phyloP scores from a whole-genome alignment of 2,888 invertebrate genomes.

The Chydorus sphaericus region DNA sequence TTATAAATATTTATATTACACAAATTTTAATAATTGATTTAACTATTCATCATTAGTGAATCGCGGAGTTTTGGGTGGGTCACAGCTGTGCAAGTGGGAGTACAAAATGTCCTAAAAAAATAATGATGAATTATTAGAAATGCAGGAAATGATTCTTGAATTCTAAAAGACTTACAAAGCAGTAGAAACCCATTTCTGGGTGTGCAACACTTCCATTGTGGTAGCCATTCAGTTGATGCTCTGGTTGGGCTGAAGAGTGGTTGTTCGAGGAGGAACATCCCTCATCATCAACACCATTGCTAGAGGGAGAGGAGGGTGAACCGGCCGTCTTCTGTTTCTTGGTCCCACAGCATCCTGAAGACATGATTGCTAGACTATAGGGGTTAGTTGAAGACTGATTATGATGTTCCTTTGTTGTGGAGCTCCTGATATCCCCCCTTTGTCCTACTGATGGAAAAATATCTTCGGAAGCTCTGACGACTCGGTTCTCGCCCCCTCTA shows the following conservation, averaged over 20 bases:
- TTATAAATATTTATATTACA: neutral
- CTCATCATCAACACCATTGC: constrained; percentile 27
- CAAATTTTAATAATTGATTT: constrained; percentile 34
- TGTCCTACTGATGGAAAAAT: too few relatives aligned
- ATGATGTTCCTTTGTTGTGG: too few relatives aligned
- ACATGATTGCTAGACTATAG: constrained; percentile 42
- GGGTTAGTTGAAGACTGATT: too few relatives aligned
- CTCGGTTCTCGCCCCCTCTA: too few relatives aligned
- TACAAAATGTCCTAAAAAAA: constrained; percentile 96
- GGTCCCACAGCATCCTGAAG: constrained; percentile 79
- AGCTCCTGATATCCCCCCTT: too few relatives aligned
- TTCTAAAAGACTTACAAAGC: too few relatives aligned
- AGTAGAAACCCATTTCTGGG: constrained; percentile 96
- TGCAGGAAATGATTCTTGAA: too few relatives aligned
- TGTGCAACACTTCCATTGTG: constrained; percentile 45
- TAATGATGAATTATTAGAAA: too few relatives aligned
- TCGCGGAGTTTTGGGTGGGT: constrained; percentile 76
- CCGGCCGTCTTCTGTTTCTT: constrained; percentile 83
- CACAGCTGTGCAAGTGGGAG: constrained; percentile 71
- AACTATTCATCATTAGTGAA: constrained; percentile 93
- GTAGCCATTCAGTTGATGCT: neutral
- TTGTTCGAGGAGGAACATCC: constrained; percentile 30
- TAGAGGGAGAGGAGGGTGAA: constrained; percentile 39
- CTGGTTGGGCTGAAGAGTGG: constrained; percentile 25
- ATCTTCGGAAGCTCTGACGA: too few relatives aligned